Evolutionary conservation across 2,797 vertebrate genomes (phyloP), one percentile per base, ranked within the genome.

Genomic region (Allochrocebus solatus): DNA sequence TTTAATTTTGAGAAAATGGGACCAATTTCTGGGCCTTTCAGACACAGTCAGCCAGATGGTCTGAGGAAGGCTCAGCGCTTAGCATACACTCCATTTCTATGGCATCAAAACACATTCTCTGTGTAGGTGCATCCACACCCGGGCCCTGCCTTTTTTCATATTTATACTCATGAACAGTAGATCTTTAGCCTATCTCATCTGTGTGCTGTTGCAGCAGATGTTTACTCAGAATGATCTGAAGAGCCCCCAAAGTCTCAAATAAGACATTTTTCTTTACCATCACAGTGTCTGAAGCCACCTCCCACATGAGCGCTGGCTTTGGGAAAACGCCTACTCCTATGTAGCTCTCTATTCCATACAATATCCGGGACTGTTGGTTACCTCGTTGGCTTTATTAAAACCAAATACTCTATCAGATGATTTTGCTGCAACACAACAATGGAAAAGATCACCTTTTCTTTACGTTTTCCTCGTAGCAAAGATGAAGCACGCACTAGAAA

Each of bases 1-100:
- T 98, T 97, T 98, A 98, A 97, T 97, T 98, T 93, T 39, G 74
- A 95, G 98, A 96, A 88, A 70, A 95, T 53, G 57, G 89, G 67
- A 92, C 88, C 93, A 43, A 39, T 93, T 81, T 80, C 89, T 84
- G 94, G 94, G 94, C 59, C 74, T 91, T 81, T 57, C 36, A 33
- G 43, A 76, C n/a, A 72, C 50, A 48, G 59, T 39, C n/a, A 79
- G 78, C 46, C 83, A 36, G 92, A 79, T 41, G 28, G 53, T 74
- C 13, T 55, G 80, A 78, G 53, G 93, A 59, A 78, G 41, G 39
- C n/a, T 91, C 55, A 6, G 26, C 3, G 78, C 48, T 91, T 64
- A 74, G 46, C 22, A 70, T 8, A 76, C 53, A 21, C 30, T 14
- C 57, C 59, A 7, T 14, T 41, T 74, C 83, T 24, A 10, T 3